These are phyloP conservation scores for Sminthopsis crassicaudata DNA, from an alignment of 2,113 vertebrate genomes.

Conservation along the genomic window DNA sequence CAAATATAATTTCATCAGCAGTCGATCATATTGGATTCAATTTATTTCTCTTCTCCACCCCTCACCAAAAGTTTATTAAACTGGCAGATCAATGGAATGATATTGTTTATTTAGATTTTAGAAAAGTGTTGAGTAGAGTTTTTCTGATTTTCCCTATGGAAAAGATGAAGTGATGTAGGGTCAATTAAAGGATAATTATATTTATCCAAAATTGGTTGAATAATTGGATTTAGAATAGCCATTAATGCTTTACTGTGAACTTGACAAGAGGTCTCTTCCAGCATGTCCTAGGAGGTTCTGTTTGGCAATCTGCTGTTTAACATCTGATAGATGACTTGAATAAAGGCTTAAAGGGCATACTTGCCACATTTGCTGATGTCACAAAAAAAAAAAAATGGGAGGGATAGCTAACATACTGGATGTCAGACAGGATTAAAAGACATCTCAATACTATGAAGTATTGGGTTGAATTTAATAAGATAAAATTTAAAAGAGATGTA, in stretches of 20 bases:
- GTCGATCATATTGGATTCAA: not conserved
- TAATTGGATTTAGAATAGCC: not conserved
- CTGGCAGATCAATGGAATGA: not conserved
- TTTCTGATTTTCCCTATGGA: not conserved
- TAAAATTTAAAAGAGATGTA: not conserved
- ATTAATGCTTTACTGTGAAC: not conserved
- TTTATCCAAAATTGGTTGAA: not conserved
- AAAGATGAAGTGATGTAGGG: not conserved
- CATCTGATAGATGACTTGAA: not conserved
- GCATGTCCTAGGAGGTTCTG: not conserved
- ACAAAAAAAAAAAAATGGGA: not conserved
- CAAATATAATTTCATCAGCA: not conserved
- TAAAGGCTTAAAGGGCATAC: not conserved
- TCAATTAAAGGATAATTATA: not conserved
- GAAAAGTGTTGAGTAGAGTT: not conserved
- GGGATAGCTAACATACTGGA: not conserved
- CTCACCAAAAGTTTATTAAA: not conserved
- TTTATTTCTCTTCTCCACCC: not conserved
- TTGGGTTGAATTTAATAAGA: not conserved
- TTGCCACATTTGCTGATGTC: not conserved
- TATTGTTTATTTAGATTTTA: not conserved
- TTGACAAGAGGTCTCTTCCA: not conserved
- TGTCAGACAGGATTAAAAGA: not conserved
- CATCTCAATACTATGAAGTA: not conserved
- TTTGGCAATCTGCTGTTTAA: not conserved